Evolutionary conservation across 2,113 vertebrate genomes (phyloP), one percentile per base, ranked within the genome.

Genomic region (Turdus rufiventris): DNA sequence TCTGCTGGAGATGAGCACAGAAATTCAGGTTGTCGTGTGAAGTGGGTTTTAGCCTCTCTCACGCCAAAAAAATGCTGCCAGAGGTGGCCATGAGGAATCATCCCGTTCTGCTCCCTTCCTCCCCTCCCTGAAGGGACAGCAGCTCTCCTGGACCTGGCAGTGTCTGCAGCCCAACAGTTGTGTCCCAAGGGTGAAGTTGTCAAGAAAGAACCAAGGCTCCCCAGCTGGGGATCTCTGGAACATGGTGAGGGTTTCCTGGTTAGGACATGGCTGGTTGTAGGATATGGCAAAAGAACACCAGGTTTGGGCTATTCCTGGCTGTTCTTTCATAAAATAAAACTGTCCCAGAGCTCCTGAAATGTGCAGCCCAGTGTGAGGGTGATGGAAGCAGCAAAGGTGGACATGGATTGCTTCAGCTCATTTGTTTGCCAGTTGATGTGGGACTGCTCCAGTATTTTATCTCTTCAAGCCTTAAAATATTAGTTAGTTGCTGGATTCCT

Each of bases 401-500:
- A 65, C 42, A 13, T 57, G 65, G 60, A 56, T 76, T 76, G 12
- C 63, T 86, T 68, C 40, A 68, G 86, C 63, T 88, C 36, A 26
- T 36, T 79, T 70, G 38, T 77, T 93, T 80, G 72, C 60, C 72
- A 66, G 34, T 38, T 3, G 6, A 47, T 66, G 54, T 4, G 1
- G 26, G 50, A 58, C 63, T 0, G 2, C 75, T 94, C 89, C 81
- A 85, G 62, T 38, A 13, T 79, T 95, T 94, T 76, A 60, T 91
- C 81, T 66, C 31, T 70, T 84, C 68, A 81, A 75, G 48, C n/a
- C 29, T 86, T 67, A 57, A 93, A 94, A 42, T 63, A 67, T 58
- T 86, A 80, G 68, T 40, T 40, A 86, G 63, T 40, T 75, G 75
- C 90, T 95, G 83, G 82, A 56, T 78, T 97, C 48, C 76, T 92